Conservation (phyloP, 2,113 vertebrate genomes). For the Hippotragus niger region DNA sequence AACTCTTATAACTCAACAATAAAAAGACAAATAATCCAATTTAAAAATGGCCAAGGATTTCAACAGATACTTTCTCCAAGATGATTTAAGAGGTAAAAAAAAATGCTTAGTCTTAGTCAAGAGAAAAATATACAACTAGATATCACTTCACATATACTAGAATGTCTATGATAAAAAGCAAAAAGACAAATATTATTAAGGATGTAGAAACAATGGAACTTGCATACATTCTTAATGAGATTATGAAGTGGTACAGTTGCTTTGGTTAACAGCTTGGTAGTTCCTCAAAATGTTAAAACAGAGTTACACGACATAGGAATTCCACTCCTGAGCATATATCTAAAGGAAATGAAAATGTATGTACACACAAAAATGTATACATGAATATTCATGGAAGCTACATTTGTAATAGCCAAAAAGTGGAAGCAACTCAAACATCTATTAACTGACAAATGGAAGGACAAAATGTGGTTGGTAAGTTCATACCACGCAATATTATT, state of each 20-base stretch:
- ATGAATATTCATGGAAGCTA: not conserved
- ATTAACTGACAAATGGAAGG: not conserved
- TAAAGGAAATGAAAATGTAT: not conserved
- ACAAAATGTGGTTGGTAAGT: not conserved
- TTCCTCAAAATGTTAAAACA: not conserved
- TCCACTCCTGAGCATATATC: not conserved
- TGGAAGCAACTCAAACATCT: not conserved
- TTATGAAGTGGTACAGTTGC: not conserved
- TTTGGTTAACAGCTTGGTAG: not conserved
- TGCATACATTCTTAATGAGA: not conserved
- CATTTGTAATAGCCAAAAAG: not conserved
- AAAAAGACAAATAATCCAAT: not conserved
- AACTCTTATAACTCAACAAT: not conserved
- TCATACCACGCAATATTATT: not conserved
- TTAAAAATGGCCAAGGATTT: not conserved
- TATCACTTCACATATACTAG: not conserved
- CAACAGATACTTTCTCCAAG: not conserved
- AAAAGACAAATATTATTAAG: not conserved
- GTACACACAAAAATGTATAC: not conserved
- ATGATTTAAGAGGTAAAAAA: not conserved
- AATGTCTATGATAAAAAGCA: not conserved
- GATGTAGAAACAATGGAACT: not conserved
- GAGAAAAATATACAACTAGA: not conserved
- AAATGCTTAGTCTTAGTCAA: not conserved
- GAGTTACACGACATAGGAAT: not conserved